Base-by-base conservation (phyloP, 2,888 invertebrate species). In the Thysanoteuthis rhombus region DNA sequence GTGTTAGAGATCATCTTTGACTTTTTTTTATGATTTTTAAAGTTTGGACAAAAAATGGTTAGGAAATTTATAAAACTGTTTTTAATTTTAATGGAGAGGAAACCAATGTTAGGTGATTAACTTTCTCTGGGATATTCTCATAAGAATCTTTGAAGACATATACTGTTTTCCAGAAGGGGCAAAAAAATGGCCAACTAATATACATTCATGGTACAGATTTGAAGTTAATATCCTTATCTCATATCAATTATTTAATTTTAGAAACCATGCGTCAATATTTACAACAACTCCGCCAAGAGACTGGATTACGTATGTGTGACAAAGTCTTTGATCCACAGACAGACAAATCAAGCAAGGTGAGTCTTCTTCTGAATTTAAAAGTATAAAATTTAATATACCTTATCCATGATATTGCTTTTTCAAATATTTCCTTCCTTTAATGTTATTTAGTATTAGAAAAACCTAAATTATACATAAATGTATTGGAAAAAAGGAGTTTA, bases 271-370 rank as follows among this genome's bases (percentile, higher is more conserved):
- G 99, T 95, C 98, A 98, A 95, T 99, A 99, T 97, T 97, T 99
- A 94, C 98, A 98, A 95, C 99, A 99, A 97, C 97, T 99, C 94
- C 98, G 99, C 94, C 99, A 99, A 97, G 99, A 99, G 97, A 98
- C 99, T 47, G 99, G 99, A 4, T 97, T 98, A 93, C 98, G 99
- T 95, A 98, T 99, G 32, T 98, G 98, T 97, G 99, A 99, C 94
- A 98, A 98, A 97, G 99, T 98, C 4, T 99, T 99, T 97, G 98
- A 98, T 92, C 98, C 98, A 28, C 98, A 98, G 95, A 99, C 99
- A 97, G 99, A 99, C 19, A 99, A 99, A 96, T 99, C 99, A 22
- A 99, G 98, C 97, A 99, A 99, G 97, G 97, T 97, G 95, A 94
- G 92, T 28, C n/a, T n/a, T 3, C n/a, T 75, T 75, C 75, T 75